These are phyloP conservation scores for Sitodiplosis mosellana DNA, from an alignment of 1,140 invertebrate species.

Conservation along the genomic window DNA sequence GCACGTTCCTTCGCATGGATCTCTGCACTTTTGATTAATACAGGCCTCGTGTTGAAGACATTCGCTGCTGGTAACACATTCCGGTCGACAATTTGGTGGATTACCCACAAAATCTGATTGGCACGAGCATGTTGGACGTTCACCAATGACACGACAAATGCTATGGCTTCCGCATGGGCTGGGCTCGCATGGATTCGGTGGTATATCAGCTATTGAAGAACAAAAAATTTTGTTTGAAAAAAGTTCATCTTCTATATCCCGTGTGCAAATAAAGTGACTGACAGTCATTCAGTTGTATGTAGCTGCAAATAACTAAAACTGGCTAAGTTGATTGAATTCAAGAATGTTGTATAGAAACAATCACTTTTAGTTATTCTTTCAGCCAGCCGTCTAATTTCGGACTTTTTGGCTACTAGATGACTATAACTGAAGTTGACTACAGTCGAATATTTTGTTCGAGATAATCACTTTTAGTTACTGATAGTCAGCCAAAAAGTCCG, in stretches of 20 bases:
- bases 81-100: slow-evolving; percentile 56
- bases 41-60: slow-evolving; percentile 53
- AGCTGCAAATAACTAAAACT: too few species aligned
- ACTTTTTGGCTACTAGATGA: too few species aligned
- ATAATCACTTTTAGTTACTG: too few species aligned
- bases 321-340: too few species aligned
- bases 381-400: too few species aligned
- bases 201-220: slow-evolving; percentile 22
- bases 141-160: slow-evolving; percentile 47
- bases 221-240: slow-evolving; percentile 2
- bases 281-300: too few species aligned
- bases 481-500: too few species aligned
- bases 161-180: slow-evolving; percentile 67
- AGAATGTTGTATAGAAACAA: too few species aligned
- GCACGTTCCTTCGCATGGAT: slow-evolving; percentile 64
- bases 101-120: slow-evolving; percentile 52
- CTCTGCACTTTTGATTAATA: slow-evolving; percentile 58
- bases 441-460: too few species aligned
- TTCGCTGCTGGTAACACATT: slow-evolving; percentile 62
- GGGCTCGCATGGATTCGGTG: slow-evolving; percentile 52
- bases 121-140: slow-evolving; percentile 61
- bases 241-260: slow-evolving; percentile 3
- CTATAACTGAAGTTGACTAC: too few species aligned
- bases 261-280: too few species aligned
- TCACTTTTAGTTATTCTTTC: too few species aligned